These are phyloP conservation scores for Brachypodius melanocephalos DNA, from an alignment of 2,113 vertebrate species.

Conservation along the genomic window DNA sequence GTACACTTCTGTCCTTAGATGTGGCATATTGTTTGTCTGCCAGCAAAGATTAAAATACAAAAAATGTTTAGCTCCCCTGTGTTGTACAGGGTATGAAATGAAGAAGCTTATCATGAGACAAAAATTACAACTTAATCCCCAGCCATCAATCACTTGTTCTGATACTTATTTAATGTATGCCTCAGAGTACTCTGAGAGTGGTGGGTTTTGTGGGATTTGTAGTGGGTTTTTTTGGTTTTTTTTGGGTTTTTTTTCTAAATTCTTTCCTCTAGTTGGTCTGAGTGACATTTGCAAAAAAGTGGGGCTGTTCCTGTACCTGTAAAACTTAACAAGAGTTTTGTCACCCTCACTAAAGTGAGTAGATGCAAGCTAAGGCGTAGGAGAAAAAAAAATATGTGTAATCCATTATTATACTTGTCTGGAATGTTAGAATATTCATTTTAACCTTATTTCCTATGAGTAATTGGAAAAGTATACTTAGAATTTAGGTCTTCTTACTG, in stretches of 20 bases:
- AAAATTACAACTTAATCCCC: conserved; percentile 3
- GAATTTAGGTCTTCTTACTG: not conserved
- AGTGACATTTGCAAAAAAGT: not conserved
- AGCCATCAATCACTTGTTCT: not conserved
- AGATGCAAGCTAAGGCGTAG: not conserved
- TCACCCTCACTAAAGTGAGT: not conserved
- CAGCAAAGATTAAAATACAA: not conserved
- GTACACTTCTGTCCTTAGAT: not conserved
- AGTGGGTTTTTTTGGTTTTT: too few relatives aligned
- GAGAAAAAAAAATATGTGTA: not conserved
- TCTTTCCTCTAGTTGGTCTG: not conserved
- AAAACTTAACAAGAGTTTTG: conserved; percentile 25
- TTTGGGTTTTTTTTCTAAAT: too few relatives aligned
- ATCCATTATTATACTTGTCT: not conserved
- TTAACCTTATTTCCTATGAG: not conserved
- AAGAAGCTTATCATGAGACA: not conserved
- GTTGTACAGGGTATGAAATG: not conserved
- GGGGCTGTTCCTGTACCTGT: conserved; percentile 21
- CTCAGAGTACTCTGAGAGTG: not conserved
- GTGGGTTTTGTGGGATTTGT: not conserved
- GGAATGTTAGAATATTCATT: not conserved
- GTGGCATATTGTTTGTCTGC: not conserved
- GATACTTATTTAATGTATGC: not conserved
- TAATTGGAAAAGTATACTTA: not conserved
- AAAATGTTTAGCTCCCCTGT: not conserved